Evolutionary conservation across 1,140 invertebrate species (phyloP).

Genomic region (Apis florea): DNA sequence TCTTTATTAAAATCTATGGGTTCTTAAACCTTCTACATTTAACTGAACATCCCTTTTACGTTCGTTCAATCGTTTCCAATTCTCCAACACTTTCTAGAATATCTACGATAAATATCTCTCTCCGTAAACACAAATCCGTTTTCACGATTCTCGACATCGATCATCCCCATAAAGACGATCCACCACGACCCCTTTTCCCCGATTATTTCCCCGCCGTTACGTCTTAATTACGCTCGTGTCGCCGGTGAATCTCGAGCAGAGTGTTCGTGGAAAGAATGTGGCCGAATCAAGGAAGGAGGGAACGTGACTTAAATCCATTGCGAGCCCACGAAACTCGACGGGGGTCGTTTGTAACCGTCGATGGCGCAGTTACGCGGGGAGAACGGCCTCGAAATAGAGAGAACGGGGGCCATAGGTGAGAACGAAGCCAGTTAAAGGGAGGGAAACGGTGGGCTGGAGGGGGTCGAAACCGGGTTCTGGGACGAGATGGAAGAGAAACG

Average conservation of each 20-base stretch:
- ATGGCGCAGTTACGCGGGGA: constrained; percentile 43
- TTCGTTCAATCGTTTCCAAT: too few species aligned
- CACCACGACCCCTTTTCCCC: too few species aligned
- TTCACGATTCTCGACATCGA: background rate
- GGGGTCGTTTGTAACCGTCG: constrained; percentile 66
- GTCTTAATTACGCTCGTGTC: constrained; percentile 58
- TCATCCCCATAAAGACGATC: background rate
- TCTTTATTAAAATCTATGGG: too few species aligned
- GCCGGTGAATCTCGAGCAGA: constrained; percentile 46
- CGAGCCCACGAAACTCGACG: constrained; percentile 56
- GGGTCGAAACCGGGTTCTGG: background rate
- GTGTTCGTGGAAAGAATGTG: constrained; percentile 55
- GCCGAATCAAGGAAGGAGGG: constrained; percentile 59
- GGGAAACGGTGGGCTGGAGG: background rate
- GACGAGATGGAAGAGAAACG: constrained; percentile 2
- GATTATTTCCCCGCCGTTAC: constrained; percentile 40
- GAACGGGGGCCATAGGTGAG: constrained; percentile 20
- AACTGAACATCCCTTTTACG: too few species aligned
- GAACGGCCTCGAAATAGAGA: constrained; percentile 29
- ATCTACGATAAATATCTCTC: background rate
- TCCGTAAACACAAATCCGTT: background rate
- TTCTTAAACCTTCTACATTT: too few species aligned
- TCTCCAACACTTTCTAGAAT: too few species aligned
- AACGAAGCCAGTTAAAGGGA: constrained; percentile 1
- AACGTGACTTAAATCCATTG: constrained; percentile 69